Evolutionary conservation across 2,113 vertebrate species (phyloP).

Genomic region (Donacobius atricapilla): DNA sequence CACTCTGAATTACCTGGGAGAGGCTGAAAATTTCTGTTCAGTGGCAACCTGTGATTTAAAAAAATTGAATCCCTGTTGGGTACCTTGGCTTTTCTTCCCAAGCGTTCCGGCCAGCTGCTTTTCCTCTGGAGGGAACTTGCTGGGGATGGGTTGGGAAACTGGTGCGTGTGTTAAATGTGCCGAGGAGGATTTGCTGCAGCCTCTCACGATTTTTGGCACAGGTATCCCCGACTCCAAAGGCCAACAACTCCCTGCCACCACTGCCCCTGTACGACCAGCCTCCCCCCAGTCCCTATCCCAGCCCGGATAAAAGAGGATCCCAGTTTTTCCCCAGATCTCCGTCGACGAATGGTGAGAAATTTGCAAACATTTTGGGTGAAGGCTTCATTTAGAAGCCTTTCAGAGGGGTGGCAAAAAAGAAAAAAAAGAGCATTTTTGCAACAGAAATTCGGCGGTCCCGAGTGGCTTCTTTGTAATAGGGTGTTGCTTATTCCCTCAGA

Average conservation of each 20-base stretch:
- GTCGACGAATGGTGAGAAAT: conserved; percentile 81
- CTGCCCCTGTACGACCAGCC: conserved; percentile 93
- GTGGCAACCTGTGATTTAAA: neutral
- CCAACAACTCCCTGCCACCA: conserved; percentile 81
- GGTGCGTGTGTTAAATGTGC: neutral
- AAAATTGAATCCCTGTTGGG: neutral
- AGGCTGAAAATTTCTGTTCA: neutral
- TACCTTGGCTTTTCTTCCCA: neutral
- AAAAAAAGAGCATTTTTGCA: neutral
- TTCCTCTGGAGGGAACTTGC: neutral
- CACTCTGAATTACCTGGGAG: neutral
- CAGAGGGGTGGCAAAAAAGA: rapidly evolving
- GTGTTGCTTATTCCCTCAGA: conserved; percentile 70
- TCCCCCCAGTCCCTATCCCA: conserved; percentile 86
- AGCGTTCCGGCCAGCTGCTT: neutral
- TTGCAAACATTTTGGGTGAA: neutral
- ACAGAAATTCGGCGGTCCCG: rapidly evolving
- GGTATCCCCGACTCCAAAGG: conserved; percentile 80
- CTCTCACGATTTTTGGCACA: neutral
- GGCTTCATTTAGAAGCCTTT: neutral
- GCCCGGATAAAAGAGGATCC: conserved; percentile 84
- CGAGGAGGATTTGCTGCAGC: neutral
- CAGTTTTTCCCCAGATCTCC: conserved; percentile 88
- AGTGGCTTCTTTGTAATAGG: neutral
- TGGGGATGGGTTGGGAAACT: neutral